Base-by-base conservation (phyloP, 64 coral and sea anemone species). In the Actinia equina region DNA sequence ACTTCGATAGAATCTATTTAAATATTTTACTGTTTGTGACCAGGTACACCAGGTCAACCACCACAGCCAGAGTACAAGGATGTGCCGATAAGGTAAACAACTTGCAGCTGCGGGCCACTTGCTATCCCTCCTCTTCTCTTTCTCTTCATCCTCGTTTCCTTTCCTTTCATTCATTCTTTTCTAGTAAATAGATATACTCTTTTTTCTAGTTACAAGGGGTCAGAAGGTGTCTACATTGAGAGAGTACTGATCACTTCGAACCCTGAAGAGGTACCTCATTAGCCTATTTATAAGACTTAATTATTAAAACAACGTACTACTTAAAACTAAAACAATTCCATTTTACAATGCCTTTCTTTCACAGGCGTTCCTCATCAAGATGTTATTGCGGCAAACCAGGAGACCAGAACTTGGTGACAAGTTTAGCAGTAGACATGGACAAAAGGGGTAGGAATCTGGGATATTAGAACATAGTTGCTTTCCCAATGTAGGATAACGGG, bases 391-490 rank as follows among this genome's bases (percentile, higher is more conserved):
- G 42, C 93, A 98, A 81, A 92, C 93, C 10, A 90, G 96, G 80
- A 87, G 93, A 70, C 96, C 96, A 5, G 96, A 98, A 80, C 92
- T 98, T 60, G 96, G 96, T 43, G 96, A 98, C 86, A 98, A 98
- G 56, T 98, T 98, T 26, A 98, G 96, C 57, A 98, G 96, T 51
- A 87, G 96, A 76, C 96, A 98, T 80, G 96, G 96, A 71, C 96
- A 98, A 57, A 98, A 98, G 56, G 96, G 96, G 96, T 98, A 78
- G 20, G 17, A 16, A 43, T 57, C 7, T 57, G 4, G 46, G 46
- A 49, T 49, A 49, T 8, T 49, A 49, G 46, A 49, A 49, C 7
- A 49, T 49, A 6, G 46, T 49, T 49, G 46, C 4, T 8, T 49
- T 49, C 4, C 46, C 46, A 49, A 6, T 49, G 46, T 4, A 4